These are phyloP conservation scores for Takifugu flavidus DNA, from an alignment of 2,113 vertebrate genomes.

Conservation along the genomic window DNA sequence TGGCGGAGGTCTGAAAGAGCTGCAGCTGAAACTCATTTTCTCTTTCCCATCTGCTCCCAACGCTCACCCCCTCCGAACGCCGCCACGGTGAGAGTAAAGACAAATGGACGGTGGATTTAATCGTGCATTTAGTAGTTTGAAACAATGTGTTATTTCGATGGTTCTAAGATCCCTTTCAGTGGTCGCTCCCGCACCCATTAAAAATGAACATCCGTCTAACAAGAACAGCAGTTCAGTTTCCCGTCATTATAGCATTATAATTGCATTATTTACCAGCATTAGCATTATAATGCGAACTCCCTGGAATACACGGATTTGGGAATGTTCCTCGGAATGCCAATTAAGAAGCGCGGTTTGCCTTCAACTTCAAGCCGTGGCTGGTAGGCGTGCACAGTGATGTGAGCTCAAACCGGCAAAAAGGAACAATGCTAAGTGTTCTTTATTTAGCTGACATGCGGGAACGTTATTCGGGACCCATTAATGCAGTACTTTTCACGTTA, in stretches of 20 bases:
- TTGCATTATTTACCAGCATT: conserved; percentile 20
- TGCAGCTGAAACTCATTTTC: conserved; percentile 54
- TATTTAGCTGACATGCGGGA: too few relatives aligned
- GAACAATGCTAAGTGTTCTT: too few relatives aligned
- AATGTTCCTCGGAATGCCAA: too few relatives aligned
- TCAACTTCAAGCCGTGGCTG: too few relatives aligned
- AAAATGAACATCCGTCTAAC: conserved; percentile 5
- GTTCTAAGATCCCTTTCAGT: conserved; percentile 15
- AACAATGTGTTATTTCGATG: conserved; percentile 11
- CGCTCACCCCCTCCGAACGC: conserved; percentile 9
- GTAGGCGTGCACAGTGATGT: too few relatives aligned
- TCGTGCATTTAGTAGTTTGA: conserved; percentile 22
- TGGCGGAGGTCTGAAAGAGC: conserved; percentile 40
- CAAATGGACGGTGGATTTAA: conserved; percentile 32
- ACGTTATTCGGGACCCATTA: too few relatives aligned
- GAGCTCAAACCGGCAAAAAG: too few relatives aligned
- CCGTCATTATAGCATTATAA: conserved; percentile 35
- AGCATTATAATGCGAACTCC: conserved; percentile 4
- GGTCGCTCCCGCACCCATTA: conserved; percentile 1
- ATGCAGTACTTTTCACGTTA: too few relatives aligned
- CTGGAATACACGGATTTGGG: too few relatives aligned
- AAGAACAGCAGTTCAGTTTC: neutral
- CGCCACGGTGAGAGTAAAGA: conserved; percentile 29
- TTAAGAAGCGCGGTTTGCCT: too few relatives aligned
- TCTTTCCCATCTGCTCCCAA: conserved; percentile 17